These are phyloP conservation scores for Psephotus haematonotus DNA, from an alignment of 2,113 vertebrate genomes.

Conservation along the genomic window DNA sequence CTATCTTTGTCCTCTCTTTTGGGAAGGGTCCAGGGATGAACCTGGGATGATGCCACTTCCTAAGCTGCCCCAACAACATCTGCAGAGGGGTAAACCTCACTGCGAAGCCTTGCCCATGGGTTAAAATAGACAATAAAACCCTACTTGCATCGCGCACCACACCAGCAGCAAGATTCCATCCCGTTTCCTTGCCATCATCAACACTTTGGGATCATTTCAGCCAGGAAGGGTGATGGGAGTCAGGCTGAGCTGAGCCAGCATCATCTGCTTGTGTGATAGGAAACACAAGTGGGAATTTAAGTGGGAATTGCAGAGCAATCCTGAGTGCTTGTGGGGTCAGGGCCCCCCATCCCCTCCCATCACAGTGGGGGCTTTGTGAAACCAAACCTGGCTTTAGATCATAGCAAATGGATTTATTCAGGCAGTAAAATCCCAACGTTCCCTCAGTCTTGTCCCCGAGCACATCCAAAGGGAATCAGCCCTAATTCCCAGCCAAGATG, in stretches of 20 bases:
- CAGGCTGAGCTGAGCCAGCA: neutral
- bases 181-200: neutral
- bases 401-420: neutral
- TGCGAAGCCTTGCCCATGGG: neutral
- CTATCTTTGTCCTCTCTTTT: neutral
- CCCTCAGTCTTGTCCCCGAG: neutral
- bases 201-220: neutral
- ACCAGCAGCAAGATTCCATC: neutral
- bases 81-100: neutral
- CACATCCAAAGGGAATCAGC: neutral
- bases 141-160: accelerated
- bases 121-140: neutral
- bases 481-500: neutral
- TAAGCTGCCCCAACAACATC: neutral
- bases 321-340: accelerated
- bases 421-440: neutral
- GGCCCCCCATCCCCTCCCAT: neutral
- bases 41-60: neutral
- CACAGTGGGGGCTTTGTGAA: neutral
- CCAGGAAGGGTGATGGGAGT: neutral
- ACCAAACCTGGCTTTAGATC: neutral
- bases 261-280: accelerated
- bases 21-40: neutral
- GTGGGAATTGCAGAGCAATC: neutral
- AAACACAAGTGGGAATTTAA: neutral